Percentiles rank a stretch among this genome's conserved stretches.
Evolutionary conservation across 2,113 vertebrate genomes (phyloP).

Genomic region (Athene cunicularia): DNA sequence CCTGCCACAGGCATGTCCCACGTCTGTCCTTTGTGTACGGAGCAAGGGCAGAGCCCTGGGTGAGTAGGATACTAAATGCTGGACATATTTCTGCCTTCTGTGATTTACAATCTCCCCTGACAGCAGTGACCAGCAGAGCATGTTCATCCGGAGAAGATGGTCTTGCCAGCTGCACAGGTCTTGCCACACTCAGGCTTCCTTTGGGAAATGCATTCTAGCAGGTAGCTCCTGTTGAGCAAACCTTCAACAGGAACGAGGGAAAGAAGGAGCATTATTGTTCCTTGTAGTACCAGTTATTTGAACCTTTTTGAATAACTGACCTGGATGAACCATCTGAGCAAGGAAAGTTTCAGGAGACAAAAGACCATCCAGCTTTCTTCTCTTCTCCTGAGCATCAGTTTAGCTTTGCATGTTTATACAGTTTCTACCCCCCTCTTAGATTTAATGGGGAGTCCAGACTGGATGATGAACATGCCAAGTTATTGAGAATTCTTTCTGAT

Average conservation of each 20-base stretch:
- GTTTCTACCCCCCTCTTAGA: not conserved
- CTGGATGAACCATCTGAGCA: not conserved
- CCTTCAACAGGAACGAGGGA: rapidly evolving
- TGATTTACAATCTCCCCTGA: rapidly evolving
- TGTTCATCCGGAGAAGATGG: not conserved
- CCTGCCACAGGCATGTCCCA: not conserved
- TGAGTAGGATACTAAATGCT: not conserved
- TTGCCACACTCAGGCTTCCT: not conserved
- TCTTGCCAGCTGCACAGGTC: not conserved
- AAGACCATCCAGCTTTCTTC: not conserved
- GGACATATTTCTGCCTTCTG: not conserved
- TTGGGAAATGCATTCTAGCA: not conserved
- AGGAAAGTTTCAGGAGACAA: not conserved
- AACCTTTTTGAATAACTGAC: not conserved
- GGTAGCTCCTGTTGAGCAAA: not conserved
- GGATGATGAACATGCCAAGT: not conserved
- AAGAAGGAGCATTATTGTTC: not conserved
- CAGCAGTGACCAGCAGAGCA: not conserved
- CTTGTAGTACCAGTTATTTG: not conserved
- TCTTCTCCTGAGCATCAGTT: not conserved
- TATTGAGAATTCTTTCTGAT: not conserved
- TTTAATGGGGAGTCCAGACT: not conserved
- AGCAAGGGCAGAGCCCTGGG: not conserved
- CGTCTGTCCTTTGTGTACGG: rapidly evolving
- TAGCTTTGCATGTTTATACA: not conserved